phyloP scores from a whole-genome alignment of 2,797 vertebrate genomes.

The Pseudochromis fuscus region DNA sequence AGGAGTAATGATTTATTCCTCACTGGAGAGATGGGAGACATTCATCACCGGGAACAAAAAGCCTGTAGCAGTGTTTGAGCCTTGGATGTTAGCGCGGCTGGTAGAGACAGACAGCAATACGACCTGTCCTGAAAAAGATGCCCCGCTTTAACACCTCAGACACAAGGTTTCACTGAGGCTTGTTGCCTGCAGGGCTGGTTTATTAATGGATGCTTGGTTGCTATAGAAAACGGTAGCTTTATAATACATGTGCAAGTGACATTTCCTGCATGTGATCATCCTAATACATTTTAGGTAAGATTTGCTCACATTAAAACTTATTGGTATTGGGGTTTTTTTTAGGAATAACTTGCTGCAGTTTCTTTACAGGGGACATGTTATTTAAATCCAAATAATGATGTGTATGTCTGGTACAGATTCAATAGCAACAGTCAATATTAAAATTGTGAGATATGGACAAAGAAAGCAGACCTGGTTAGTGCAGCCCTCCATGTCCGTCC shows the following conservation, averaged over 20 bases:
- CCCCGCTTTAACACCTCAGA: background rate
- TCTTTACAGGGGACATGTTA: background rate
- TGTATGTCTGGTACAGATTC: no score
- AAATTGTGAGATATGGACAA: no score
- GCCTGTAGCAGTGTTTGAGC: conserved; percentile 28
- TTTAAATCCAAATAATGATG: background rate
- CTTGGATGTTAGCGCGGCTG: conserved; percentile 2
- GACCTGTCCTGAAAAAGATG: conserved; percentile 9
- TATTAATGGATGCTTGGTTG: background rate
- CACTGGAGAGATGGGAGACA: conserved; percentile 29
- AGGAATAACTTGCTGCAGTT: background rate
- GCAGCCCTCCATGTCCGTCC: no score
- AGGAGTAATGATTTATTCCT: conserved; percentile 40
- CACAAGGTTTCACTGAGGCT: background rate
- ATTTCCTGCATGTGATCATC: background rate
- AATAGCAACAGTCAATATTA: no score
- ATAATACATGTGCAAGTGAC: background rate
- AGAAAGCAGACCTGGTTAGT: background rate
- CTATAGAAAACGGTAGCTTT: background rate
- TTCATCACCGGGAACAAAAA: conserved; percentile 40
- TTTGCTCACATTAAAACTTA: background rate
- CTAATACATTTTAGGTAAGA: background rate
- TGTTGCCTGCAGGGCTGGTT: background rate
- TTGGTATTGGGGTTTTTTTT: background rate
- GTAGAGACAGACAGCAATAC: conserved; percentile 2